Conservation (phyloP, 2,797 vertebrate species). For the Anabas testudineus region DNA sequence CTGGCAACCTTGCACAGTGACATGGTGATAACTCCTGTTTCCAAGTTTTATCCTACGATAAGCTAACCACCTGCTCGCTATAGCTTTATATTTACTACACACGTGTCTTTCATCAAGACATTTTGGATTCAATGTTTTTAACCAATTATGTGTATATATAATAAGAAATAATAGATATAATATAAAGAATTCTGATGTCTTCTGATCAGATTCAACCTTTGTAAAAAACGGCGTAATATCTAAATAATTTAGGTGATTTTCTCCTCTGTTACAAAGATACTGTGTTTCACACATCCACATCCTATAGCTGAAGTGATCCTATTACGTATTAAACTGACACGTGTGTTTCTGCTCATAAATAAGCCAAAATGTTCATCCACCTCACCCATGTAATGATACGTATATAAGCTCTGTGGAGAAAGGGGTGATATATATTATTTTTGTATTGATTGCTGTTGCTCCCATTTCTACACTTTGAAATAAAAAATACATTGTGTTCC, state of each 20-base stretch:
- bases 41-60: constrained; percentile 1
- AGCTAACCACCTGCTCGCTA: not conserved
- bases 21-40: not conserved
- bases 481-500: constrained; percentile 58
- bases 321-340: constrained; percentile 7
- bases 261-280: not conserved
- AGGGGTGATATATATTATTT: constrained; percentile 21
- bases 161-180: too few relatives aligned
- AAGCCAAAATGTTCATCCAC: constrained; percentile 6
- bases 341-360: constrained; percentile 15
- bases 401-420: constrained; percentile 9
- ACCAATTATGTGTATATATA: too few relatives aligned
- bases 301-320: not conserved
- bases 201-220: too few relatives aligned
- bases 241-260: not conserved
- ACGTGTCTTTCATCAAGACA: too few relatives aligned
- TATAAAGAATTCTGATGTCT: too few relatives aligned
- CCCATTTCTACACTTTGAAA: constrained; percentile 46
- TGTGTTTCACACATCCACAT: constrained; percentile 4
- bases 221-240: not conserved
- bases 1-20: not conserved
- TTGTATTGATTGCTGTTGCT: constrained; percentile 52
- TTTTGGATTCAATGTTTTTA: too few relatives aligned
- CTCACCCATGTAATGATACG: constrained; percentile 11
- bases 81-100: not conserved